Conservation (phyloP, 2,113 vertebrate species). For the Ciconia stormi region DNA sequence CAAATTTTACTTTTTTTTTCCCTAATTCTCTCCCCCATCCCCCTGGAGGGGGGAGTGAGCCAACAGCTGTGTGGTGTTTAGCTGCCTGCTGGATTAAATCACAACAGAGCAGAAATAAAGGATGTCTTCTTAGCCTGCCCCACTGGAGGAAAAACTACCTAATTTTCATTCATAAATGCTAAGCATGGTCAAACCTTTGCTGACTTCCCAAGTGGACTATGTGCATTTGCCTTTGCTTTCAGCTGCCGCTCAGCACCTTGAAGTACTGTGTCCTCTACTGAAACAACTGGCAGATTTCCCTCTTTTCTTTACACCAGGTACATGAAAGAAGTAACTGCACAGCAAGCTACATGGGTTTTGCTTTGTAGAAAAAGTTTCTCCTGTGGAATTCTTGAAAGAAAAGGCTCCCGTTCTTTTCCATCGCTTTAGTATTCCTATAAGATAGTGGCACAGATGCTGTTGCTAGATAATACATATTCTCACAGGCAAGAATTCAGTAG, state of each 20-base stretch:
- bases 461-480: slow-evolving; percentile 15
- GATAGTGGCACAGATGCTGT: neutral
- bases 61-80: too few species aligned
- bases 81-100: too few species aligned
- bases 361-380: neutral
- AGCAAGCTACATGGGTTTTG: neutral
- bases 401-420: neutral
- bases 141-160: neutral
- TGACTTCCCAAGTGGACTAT: neutral
- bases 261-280: neutral
- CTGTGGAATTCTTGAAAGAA: slow-evolving; percentile 27
- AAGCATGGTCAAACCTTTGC: neutral
- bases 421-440: neutral
- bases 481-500: neutral
- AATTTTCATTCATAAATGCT: neutral
- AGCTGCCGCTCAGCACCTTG: neutral
- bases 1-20: too few species aligned
- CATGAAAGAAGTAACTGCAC: neutral
- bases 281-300: neutral
- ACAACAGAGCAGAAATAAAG: neutral
- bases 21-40: too few species aligned
- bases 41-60: too few species aligned
- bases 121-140: neutral
- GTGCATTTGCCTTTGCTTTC: neutral
- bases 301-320: neutral